Evolutionary conservation across 1,140 invertebrate genomes (phyloP), one percentile per base, ranked within the genome.

Genomic region (Formica selysi): DNA sequence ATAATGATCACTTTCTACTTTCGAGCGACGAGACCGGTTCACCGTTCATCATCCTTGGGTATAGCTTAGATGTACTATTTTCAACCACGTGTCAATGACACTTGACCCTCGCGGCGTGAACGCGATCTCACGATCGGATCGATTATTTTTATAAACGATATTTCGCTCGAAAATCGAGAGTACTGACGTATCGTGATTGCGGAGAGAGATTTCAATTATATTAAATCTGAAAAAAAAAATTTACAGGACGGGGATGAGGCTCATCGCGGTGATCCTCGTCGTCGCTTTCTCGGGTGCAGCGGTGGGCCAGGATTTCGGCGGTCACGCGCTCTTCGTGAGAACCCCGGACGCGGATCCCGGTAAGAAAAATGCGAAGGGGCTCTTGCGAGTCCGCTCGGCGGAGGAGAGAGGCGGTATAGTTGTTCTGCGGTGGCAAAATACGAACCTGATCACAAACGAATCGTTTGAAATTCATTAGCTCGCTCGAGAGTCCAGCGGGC

Each of bases 1-100:
- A 92, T 93, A 93, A 93, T 91, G 91, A 91, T 79, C 85, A 89
- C 93, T 93, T 93, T 93, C 92, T 93, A 86, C 88, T 90, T 89
- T 90, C 87, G 59, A 81, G 1, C 73, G 81, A 51, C 10, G 48
- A 68, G 19, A 57, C 29, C 22, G 62, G 86, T 38, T 26, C 38
- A 32, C 29, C 51, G 48, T 26, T 68, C 76, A 79, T 80, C 64
- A 70, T 79, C 51, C 79, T 81, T 57, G 26, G 13, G 5, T 62
- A 48, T 16, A 73, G 11, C 79, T 22, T 36, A 64, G 26, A 51
- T 19, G 1, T 51, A 51, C 48, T 71, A 73, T 61, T 10, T 13
- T 10, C 62, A 67, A 2, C 11, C 4, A 10, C n/a, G n/a, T 48
- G 54, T 74, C 68, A 29, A 83, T 36, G 68, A 74, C 68, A 62